Evolutionary conservation across 2,113 vertebrate species (phyloP).

Genomic region (Antechinus stuartii): DNA sequence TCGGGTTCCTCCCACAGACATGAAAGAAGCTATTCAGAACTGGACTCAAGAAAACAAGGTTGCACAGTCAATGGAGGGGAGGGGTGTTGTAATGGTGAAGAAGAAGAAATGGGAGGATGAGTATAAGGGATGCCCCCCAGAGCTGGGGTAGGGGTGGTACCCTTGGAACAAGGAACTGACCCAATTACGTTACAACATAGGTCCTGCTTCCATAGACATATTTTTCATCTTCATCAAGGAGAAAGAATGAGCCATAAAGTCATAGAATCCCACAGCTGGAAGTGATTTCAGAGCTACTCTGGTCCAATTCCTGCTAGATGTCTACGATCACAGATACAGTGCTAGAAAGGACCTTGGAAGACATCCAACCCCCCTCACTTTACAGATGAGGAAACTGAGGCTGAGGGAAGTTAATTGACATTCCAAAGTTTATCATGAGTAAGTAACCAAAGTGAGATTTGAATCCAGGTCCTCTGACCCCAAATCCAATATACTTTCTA

Average conservation of each 20-base stretch:
- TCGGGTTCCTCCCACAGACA: slow-evolving; percentile 78
- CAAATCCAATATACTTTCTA: neutral
- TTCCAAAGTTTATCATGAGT: too few species aligned
- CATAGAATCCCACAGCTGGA: neutral
- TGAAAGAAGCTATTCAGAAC: slow-evolving; percentile 84
- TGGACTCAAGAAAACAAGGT: slow-evolving; percentile 20
- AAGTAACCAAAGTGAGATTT: neutral
- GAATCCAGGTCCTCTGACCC: neutral
- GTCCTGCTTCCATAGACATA: neutral
- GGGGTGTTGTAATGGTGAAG: neutral
- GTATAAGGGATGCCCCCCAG: neutral
- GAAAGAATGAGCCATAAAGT: neutral
- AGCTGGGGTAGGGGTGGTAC: neutral
- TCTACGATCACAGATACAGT: neutral
- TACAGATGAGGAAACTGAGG: neutral
- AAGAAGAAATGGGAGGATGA: neutral
- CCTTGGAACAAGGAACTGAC: neutral
- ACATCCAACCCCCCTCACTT: neutral
- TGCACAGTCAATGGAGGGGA: neutral
- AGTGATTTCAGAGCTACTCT: neutral
- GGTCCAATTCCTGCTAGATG: neutral
- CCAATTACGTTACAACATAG: neutral
- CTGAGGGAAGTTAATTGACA: too few species aligned
- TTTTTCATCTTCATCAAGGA: neutral
- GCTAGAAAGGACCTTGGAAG: neutral